Base-by-base conservation (phyloP, 1,140 invertebrate genomes). In the Brachionus paranguensis region DNA sequence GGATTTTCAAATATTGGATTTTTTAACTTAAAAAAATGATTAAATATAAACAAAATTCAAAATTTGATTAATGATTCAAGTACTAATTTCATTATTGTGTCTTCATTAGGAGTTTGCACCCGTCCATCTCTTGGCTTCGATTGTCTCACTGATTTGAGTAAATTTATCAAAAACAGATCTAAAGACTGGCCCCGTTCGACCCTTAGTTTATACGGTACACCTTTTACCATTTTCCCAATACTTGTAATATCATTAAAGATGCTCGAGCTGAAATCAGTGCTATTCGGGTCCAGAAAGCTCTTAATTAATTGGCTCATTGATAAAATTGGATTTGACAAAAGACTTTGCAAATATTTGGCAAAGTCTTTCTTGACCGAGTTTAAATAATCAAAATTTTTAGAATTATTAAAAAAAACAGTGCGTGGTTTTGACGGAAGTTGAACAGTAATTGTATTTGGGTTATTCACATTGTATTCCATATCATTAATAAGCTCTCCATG, bases 191-290 rank as follows among this genome's bases (percentile, higher is more conserved):
- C 78, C 33, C 78, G 12, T 64, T 81, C 78, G 33, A 81, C 41
- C 60, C 78, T 81, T 17, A 81, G 8, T 45, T 81, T 81, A 37
- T 60, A 81, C 5, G 78, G 78, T 14, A 81, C 78, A 8, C 78
- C 78, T 68, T 81, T 81, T 17, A 81, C 78, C 78, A 81, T 60
- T 47, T 81, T 81, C n/a, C 78, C 64, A 64, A 81, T 81, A 27
- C 64, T 81, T 20, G 50, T 64, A 7, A 81, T 64, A 47, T 81
- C 78, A 68, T 81, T 81, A 29, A 81, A 81, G 12, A 81, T 81
- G n/a, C 78, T 81, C 33, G 78, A 81, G 29, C 78, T 64, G 45
- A 81, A 81, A 27, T 81, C 78, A 68, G 43, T 81, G 33, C 78
- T 81, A 3, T 81, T 60, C 6, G 78, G 78, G 55, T 81, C 78